Conservation (phyloP, 2,888 invertebrate species). For the Xanthia icteritia region DNA sequence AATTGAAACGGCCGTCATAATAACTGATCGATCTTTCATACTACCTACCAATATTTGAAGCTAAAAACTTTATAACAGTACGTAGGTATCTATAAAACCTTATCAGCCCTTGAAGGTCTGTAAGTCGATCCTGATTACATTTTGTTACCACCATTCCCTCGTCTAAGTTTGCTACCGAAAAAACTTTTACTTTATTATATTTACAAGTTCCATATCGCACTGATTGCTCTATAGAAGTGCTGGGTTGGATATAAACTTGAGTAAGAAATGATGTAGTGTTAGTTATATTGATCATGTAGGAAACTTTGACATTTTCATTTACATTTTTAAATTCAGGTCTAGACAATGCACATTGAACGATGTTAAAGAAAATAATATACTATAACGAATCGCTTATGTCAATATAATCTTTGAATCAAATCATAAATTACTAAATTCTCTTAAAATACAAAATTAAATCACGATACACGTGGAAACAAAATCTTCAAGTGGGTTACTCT, state of each 20-base stretch:
- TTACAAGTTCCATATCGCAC: conserved; percentile 48
- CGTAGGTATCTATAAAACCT: conserved; percentile 34
- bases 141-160: conserved; percentile 32
- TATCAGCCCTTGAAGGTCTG: conserved; percentile 42
- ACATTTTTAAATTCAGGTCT: neutral
- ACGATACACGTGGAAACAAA: neutral
- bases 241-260: conserved; percentile 2
- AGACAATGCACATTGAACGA: neutral
- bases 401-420: neutral
- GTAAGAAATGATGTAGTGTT: neutral
- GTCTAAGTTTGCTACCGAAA: conserved; percentile 27
- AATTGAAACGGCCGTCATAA: conserved; percentile 6
- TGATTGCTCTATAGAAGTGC: conserved; percentile 51
- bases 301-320: neutral
- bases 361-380: neutral
- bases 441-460: neutral
- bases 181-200: conserved; percentile 49
- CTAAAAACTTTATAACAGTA: conserved; percentile 18
- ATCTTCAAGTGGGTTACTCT: neutral
- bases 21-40: conserved; percentile 22
- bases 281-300: neutral
- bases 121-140: conserved; percentile 58
- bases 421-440: neutral
- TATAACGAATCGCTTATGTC: neutral
- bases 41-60: conserved; percentile 21